Percentiles rank a stretch among this genome's conserved stretches.
Conservation (phyloP, 2,888 invertebrate species). For the Drosophila aldrichi region DNA sequence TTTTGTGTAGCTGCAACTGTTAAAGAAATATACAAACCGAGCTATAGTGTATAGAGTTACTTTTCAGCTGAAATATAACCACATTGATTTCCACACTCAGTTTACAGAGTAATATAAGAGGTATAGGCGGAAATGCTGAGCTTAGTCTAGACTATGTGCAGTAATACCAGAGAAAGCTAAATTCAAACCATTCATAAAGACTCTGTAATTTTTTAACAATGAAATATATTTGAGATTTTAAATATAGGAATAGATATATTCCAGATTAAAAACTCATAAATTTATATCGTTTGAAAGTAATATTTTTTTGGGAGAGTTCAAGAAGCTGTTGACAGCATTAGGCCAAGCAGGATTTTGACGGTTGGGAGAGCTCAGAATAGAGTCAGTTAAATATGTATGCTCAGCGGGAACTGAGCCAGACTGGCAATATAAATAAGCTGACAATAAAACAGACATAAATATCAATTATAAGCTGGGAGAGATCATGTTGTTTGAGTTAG, state of each 20-base stretch:
- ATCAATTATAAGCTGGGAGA: constrained; percentile 7
- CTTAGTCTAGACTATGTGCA: too few relatives aligned
- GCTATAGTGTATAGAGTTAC: neutral
- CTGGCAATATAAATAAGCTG: constrained; percentile 5
- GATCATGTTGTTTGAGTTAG: neutral
- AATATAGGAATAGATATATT: neutral
- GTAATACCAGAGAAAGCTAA: neutral
- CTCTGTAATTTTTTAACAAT: neutral
- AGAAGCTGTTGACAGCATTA: constrained; percentile 8
- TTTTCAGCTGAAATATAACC: neutral
- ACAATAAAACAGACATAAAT: constrained; percentile 20
- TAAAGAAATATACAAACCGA: too few relatives aligned
- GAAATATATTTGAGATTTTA: too few relatives aligned
- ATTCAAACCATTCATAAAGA: too few relatives aligned
- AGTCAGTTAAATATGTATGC: neutral
- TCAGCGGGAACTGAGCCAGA: neutral
- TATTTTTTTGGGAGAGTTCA: too few relatives aligned
- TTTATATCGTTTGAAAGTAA: neutral
- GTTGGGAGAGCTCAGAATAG: neutral
- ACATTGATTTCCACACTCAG: neutral
- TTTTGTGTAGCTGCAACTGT: too few relatives aligned
- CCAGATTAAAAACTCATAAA: neutral
- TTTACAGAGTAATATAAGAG: neutral
- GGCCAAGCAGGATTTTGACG: neutral
- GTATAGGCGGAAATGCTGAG: too few relatives aligned